Base-by-base conservation (phyloP, 2,113 vertebrate genomes). In the Polyodon spathula region DNA sequence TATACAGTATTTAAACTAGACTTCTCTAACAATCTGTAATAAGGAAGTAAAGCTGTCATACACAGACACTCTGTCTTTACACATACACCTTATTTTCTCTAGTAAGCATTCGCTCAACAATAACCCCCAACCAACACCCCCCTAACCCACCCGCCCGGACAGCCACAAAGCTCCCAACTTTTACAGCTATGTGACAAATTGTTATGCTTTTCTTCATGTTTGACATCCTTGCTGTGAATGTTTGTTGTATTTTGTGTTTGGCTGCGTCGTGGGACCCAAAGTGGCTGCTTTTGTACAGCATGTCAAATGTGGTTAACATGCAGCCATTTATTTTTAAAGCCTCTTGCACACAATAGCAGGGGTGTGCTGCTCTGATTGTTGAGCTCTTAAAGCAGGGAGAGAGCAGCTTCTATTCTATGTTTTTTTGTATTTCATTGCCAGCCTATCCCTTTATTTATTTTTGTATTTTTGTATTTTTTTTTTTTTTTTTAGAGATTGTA, bases 271-370 rank as follows among this genome's bases (percentile, higher is more conserved):
- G 89, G 85, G 90, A 92, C 88, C 86, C 81, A 90, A 90, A 89
- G 92, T 92, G 90, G 86, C 87, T 88, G 86, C 87, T 88, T 92
- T 91, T 92, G 87, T 92, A 81, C 81, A 78, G 87, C 89, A 90
- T 90, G 91, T 91, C 92, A 93, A 93, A 93, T 89, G 86, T 92
- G 89, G 90, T 94, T 94, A 95, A 90, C 88, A 83, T 82, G 83
- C 82, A 72, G 84, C 86, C 87, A 89, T 92, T 93, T 92, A 90
- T 90, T 86, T 89, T 83, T 82, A 80, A 87, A 90, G 77, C 85
- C 85, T 84, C 82, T 78, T 72, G 70, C 44, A 76, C 83, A 90
- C 86, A 87, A 86, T 83, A 79, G 83, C 77, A 73, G 77, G 65
- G 58, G 76, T 76, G 74, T 72, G 65, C 68, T 74, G 68, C 81